These are phyloP conservation scores for Vicugna pacos DNA, from an alignment of 2,113 vertebrate genomes.

Conservation along the genomic window DNA sequence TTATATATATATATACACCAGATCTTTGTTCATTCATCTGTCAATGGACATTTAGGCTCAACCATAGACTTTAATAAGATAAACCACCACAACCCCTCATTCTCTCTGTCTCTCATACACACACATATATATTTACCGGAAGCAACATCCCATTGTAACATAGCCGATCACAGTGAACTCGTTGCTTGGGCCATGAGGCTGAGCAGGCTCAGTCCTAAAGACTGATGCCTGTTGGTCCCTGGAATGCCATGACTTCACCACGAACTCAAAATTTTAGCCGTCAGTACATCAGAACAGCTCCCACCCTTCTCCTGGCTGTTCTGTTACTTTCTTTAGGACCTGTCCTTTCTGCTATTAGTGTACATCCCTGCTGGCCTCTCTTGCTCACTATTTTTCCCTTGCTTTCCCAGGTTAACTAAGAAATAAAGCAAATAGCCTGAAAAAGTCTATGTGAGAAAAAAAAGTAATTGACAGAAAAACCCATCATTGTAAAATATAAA, in stretches of 20 bases:
- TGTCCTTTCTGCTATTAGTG: neutral
- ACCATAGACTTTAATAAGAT: neutral
- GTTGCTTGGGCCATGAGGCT: neutral
- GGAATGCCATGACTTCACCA: neutral
- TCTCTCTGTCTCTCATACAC: too few relatives aligned
- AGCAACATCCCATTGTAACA: neutral
- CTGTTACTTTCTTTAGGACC: neutral
- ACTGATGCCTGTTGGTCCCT: fast-evolving
- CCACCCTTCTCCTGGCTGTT: neutral
- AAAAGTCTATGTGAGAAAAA: neutral
- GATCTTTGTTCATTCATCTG: too few relatives aligned
- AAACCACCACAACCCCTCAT: neutral
- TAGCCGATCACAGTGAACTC: neutral
- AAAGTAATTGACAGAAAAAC: neutral
- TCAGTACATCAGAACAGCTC: neutral
- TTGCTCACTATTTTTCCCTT: neutral
- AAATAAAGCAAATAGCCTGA: neutral
- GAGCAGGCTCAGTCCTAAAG: too few relatives aligned
- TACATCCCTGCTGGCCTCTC: neutral
- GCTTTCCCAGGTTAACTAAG: neutral
- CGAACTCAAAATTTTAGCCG: neutral
- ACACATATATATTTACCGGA: neutral
- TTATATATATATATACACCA: too few relatives aligned
- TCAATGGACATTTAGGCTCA: too few relatives aligned
- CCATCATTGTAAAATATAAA: neutral